Base-by-base conservation (phyloP, 2,888 invertebrate species). In the Trichogramma dendrolimi region DNA sequence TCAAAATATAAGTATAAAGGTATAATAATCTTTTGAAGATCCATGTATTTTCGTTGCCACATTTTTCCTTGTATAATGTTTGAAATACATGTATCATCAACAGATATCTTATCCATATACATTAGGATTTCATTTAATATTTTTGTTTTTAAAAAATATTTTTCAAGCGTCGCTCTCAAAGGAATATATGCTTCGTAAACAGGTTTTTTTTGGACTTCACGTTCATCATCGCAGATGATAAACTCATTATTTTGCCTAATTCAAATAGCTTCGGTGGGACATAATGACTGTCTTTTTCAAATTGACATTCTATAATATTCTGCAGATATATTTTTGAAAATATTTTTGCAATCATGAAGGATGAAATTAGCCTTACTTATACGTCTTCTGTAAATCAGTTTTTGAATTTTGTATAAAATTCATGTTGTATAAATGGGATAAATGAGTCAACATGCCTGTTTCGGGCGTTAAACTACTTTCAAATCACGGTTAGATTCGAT, bases 131-230 rank as follows among this genome's bases (percentile, higher is more conserved):
- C 40, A 39, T 52, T 6, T 41, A 51, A 61, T 4, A 59, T 6
- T 27, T 42, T 42, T n/a, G 41, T 11, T 8, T 8, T 54, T 10
- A 7, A n/a, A 14, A 53, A 49, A 41, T 53, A 11, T 5, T 4
- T 3, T 39, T 60, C 6, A 48, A 67, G 55, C 7, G 62, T 65
- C 5, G 14, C 11, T 50, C 41, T 44, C n/a, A 68, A 49, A 7
- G 66, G 57, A 53, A 67, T 55, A 55, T 68, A 55, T 40, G 49
- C 62, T 11, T 56, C 66, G 46, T 67, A 60, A 40, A 66, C 52
- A 10, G 40, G 41, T 56, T 67, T 65, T 27, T 11, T 43, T 49
- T 53, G 40, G 40, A 67, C 56, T 60, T 54, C 48, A 43, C 50
- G 44, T 10, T 51, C 50, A 10, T 47, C 10, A 50, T 61, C 60